phyloP scores from a whole-genome alignment of 1,140 invertebrate genomes.

The Halesus radiatus region DNA sequence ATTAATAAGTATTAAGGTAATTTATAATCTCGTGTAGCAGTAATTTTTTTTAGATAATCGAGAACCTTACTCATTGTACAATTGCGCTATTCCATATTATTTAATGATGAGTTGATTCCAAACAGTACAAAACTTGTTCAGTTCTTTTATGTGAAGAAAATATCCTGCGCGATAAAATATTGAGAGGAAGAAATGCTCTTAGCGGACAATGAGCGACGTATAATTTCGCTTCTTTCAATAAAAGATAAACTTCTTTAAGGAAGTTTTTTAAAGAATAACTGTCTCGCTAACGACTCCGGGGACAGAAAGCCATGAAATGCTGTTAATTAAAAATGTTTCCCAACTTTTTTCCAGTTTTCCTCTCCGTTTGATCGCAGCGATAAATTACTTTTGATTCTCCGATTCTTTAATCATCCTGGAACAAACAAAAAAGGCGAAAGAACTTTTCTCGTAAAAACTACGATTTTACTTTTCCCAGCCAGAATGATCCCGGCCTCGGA shows the following conservation, averaged over 20 bases:
- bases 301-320: slow-evolving; percentile 45
- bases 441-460: slow-evolving; percentile 44
- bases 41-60: too few species aligned
- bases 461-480: not conserved
- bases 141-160: too few species aligned
- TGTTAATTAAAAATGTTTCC: slow-evolving; percentile 53
- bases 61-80: too few species aligned
- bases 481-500: not conserved
- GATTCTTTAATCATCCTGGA: slow-evolving; percentile 40
- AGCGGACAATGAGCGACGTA: not conserved
- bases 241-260: slow-evolving; percentile 23
- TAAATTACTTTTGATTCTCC: slow-evolving; percentile 48
- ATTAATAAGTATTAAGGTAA: too few species aligned
- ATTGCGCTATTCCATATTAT: too few species aligned
- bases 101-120: too few species aligned
- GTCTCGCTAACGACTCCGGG: slow-evolving; percentile 39
- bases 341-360: slow-evolving; percentile 36
- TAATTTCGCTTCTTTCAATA: slow-evolving; percentile 24
- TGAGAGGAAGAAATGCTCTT: too few species aligned
- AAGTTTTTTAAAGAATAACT: slow-evolving; percentile 34
- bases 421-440: slow-evolving; percentile 22
- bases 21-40: too few species aligned
- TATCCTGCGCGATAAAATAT: too few species aligned
- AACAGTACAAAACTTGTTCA: too few species aligned
- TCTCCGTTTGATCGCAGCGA: slow-evolving; percentile 39